Percentiles rank a stretch among this genome's conserved stretches.
Evolutionary conservation across 2,113 vertebrate genomes (phyloP).

Genomic region (Colossoma macropomum): DNA sequence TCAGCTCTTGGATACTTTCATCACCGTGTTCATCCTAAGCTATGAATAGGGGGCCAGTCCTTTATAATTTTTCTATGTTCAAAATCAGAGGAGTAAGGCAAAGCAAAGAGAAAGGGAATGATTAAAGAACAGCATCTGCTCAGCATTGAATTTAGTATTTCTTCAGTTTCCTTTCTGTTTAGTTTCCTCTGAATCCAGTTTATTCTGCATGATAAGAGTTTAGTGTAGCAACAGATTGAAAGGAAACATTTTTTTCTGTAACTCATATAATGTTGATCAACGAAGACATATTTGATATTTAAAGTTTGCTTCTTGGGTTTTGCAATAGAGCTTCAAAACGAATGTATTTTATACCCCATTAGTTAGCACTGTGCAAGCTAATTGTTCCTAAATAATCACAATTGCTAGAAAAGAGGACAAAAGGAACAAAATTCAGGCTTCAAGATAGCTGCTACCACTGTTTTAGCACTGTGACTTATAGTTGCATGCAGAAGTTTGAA

Average conservation of each 20-base stretch:
- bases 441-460: no score
- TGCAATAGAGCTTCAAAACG: no score
- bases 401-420: no score
- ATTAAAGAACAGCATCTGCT: constrained; percentile 9
- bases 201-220: neutral
- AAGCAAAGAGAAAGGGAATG: neutral
- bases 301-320: neutral
- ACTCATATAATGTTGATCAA: neutral
- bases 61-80: constrained; percentile 29
- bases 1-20: constrained; percentile 34
- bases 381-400: no score
- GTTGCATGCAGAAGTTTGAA: no score
- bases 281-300: neutral
- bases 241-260: neutral
- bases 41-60: constrained; percentile 37
- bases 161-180: neutral
- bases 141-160: neutral
- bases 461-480: no score
- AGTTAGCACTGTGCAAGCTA: no score
- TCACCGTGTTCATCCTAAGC: constrained; percentile 17
- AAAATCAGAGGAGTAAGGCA: neutral
- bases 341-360: no score
- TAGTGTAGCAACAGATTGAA: neutral
- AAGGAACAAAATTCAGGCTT: no score
- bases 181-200: neutral